phyloP scores from a whole-genome alignment of 2,888 invertebrate species.

The Drosophila recens region DNA sequence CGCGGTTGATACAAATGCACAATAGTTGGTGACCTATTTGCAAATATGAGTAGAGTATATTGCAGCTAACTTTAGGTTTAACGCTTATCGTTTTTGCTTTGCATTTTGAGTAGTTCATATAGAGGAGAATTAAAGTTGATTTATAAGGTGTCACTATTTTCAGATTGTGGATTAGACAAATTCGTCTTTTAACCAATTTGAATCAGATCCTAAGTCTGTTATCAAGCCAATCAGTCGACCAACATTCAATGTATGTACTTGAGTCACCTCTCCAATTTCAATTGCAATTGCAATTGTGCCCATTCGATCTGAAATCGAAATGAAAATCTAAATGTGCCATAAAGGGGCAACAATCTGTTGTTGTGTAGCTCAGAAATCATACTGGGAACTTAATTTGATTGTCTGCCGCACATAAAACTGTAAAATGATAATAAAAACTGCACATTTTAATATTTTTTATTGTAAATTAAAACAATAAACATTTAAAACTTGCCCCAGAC shows the following conservation, averaged over 20 bases:
- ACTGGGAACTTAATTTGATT: conserved; percentile 45
- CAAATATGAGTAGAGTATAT: not conserved
- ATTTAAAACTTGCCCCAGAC: conserved; percentile 55
- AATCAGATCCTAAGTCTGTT: not conserved
- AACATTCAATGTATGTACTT: conserved; percentile 9
- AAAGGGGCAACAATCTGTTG: conserved; percentile 29
- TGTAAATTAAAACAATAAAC: conserved; percentile 79
- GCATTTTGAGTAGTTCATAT: not conserved
- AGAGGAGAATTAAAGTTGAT: not conserved
- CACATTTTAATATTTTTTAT: conserved; percentile 75
- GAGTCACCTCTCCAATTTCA: conserved; percentile 6
- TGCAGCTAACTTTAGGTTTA: not conserved
- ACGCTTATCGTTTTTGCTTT: not conserved
- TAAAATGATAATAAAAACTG: conserved; percentile 73
- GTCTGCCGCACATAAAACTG: conserved; percentile 63
- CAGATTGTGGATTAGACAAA: not conserved
- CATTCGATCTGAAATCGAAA: conserved; percentile 16
- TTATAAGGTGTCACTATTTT: not conserved
- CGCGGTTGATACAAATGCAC: conserved; percentile 4
- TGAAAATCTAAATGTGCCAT: conserved; percentile 13
- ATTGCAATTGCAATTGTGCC: conserved; percentile 11
- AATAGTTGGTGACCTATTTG: conserved; percentile 22
- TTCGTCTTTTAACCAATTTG: not conserved
- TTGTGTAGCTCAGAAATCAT: conserved; percentile 31
- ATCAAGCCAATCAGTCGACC: conserved; percentile 10